These are phyloP conservation scores for Enteromius unitaeniatus DNA, from an alignment of 2,797 vertebrate species.

Conservation along the genomic window DNA sequence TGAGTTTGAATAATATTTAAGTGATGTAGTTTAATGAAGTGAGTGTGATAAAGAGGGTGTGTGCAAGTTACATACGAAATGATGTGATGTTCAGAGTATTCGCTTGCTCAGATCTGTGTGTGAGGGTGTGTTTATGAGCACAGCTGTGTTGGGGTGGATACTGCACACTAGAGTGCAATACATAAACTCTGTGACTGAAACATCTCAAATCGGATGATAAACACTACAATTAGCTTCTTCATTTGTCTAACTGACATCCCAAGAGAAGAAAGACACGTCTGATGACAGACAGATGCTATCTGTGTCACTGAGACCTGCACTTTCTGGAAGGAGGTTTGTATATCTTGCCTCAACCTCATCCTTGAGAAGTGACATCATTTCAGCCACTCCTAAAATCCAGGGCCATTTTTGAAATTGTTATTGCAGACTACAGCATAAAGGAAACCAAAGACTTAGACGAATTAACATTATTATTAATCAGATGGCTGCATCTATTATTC, in stretches of 20 bases:
- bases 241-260: conserved; percentile 30
- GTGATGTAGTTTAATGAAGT: conserved; percentile 3
- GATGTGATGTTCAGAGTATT: conserved; percentile 21
- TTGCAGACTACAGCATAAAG: not conserved
- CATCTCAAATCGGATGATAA: conserved; percentile 8
- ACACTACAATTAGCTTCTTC: conserved; percentile 13
- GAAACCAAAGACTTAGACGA: not conserved
- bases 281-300: conserved; percentile 18
- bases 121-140: conserved; percentile 51
- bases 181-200: conserved; percentile 32
- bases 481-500: conserved; percentile 10
- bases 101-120: not conserved
- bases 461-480: not conserved
- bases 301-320: conserved; percentile 17
- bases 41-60: conserved; percentile 43
- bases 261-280: conserved; percentile 15
- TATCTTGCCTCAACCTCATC: conserved; percentile 22
- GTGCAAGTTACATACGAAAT: conserved; percentile 19
- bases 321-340: conserved; percentile 1
- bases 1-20: conserved; percentile 8
- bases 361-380: conserved; percentile 37
- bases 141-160: conserved; percentile 76
- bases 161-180: conserved; percentile 50
- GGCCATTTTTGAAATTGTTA: not conserved
- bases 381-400: conserved; percentile 29